phyloP scores from a whole-genome alignment of 2,797 vertebrate species.

The Fistularia tabacaria region DNA sequence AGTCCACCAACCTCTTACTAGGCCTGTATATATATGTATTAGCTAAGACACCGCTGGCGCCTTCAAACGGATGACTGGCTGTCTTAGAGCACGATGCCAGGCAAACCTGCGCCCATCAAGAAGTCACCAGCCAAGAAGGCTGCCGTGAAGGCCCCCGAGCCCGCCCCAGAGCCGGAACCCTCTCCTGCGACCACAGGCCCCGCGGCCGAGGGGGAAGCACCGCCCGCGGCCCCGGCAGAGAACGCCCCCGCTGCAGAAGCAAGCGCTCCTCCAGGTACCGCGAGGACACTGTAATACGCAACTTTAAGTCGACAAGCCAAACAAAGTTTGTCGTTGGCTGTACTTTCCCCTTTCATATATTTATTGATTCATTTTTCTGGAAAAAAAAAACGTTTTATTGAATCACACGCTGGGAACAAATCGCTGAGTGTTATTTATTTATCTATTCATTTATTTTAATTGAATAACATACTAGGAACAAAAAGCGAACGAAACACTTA shows the following conservation, averaged over 20 bases:
- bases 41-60: not conserved
- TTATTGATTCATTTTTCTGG: too few relatives aligned
- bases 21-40: conserved; percentile 55
- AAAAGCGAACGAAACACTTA: too few relatives aligned
- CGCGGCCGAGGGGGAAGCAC: conserved; percentile 25
- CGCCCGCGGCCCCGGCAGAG: conserved; percentile 26
- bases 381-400: too few relatives aligned
- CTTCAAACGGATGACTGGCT: conserved; percentile 34
- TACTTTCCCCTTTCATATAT: too few relatives aligned
- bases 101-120: conserved; percentile 76
- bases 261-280: conserved; percentile 43
- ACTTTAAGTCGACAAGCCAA: too few relatives aligned
- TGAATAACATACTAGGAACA: too few relatives aligned
- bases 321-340: too few relatives aligned
- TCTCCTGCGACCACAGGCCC: conserved; percentile 11
- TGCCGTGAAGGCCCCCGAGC: conserved; percentile 47
- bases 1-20: conserved; percentile 12
- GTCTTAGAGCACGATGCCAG: conserved; percentile 68
- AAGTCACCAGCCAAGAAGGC: conserved; percentile 69
- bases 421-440: too few relatives aligned
- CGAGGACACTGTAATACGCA: not conserved
- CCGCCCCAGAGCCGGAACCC: not conserved
- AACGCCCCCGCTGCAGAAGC: conserved; percentile 32
- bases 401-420: too few relatives aligned
- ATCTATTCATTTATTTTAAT: too few relatives aligned